phyloP scores from a whole-genome alignment of 2,113 vertebrate genomes.

The Taurulus bubalis region DNA sequence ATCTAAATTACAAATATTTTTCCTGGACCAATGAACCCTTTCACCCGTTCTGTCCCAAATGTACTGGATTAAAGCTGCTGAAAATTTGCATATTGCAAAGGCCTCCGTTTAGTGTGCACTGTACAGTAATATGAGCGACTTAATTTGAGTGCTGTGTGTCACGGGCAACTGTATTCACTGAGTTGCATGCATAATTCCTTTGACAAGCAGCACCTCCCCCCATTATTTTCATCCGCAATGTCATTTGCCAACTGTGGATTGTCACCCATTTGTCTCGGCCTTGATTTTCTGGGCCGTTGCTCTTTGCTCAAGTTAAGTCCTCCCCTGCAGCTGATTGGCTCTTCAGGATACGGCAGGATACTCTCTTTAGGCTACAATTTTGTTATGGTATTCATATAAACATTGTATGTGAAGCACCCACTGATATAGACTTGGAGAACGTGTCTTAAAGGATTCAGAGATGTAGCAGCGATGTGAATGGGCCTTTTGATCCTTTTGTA shows the following conservation, averaged over 20 bases:
- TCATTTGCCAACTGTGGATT: slow-evolving; percentile 14
- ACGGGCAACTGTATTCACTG: slow-evolving; percentile 9
- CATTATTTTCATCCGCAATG: slow-evolving; percentile 37
- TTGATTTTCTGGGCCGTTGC: slow-evolving; percentile 29
- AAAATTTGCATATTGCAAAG: neutral
- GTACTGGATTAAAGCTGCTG: neutral
- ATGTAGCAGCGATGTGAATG: neutral
- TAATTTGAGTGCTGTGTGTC: slow-evolving; percentile 22
- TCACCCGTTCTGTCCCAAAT: neutral
- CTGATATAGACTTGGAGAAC: neutral
- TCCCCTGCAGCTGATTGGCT: neutral
- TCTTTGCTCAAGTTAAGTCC: neutral
- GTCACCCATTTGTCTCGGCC: slow-evolving; percentile 8
- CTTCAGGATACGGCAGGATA: neutral
- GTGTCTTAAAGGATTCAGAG: neutral
- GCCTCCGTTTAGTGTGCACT: neutral
- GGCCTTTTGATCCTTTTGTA: slow-evolving; percentile 3
- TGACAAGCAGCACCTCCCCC: slow-evolving; percentile 26
- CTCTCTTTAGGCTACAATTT: neutral
- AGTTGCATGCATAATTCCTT: slow-evolving; percentile 41
- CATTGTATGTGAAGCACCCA: neutral
- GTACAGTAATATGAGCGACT: slow-evolving; percentile 15
- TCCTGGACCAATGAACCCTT: slow-evolving; percentile 19
- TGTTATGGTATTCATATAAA: neutral
- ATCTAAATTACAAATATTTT: slow-evolving; percentile 13